Evolutionary conservation across 2,797 vertebrate genomes (phyloP).

Genomic region (Rhynchonycteris naso): DNA sequence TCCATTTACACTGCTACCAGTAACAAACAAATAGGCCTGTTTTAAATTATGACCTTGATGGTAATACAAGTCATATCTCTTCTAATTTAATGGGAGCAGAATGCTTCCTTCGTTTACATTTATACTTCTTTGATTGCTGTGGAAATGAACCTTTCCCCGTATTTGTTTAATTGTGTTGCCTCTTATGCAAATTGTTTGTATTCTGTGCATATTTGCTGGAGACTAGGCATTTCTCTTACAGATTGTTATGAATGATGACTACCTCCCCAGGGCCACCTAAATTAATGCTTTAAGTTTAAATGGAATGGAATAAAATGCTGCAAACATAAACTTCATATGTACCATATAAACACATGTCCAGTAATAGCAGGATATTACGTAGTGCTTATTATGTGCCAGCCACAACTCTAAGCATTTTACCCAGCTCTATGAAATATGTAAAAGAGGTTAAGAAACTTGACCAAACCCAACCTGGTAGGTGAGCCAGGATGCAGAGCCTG

Average conservation of each 20-base stretch:
- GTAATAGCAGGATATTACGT: conserved; percentile 1
- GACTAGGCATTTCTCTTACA: conserved; percentile 33
- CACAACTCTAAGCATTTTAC: conserved; percentile 17
- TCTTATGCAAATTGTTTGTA: neutral
- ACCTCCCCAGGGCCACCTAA: neutral
- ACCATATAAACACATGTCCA: neutral
- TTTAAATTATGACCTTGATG: conserved; percentile 39
- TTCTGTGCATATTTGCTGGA: neutral
- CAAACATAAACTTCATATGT: neutral
- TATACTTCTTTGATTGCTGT: neutral
- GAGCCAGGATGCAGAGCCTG: neutral
- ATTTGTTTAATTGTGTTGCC: neutral
- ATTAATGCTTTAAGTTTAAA: conserved; percentile 17
- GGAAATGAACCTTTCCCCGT: neutral
- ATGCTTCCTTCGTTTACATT: conserved; percentile 12
- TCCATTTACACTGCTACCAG: neutral
- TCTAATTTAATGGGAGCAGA: conserved; percentile 12
- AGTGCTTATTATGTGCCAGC: neutral
- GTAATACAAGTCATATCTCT: neutral
- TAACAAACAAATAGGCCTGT: conserved; percentile 24
- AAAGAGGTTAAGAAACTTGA: conserved; percentile 17
- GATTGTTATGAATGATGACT: neutral
- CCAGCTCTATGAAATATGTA: neutral
- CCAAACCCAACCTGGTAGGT: neutral
- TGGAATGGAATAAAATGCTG: neutral